Base-by-base conservation (phyloP, 2,888 invertebrate genomes). In the Brassicogethes aeneus region DNA sequence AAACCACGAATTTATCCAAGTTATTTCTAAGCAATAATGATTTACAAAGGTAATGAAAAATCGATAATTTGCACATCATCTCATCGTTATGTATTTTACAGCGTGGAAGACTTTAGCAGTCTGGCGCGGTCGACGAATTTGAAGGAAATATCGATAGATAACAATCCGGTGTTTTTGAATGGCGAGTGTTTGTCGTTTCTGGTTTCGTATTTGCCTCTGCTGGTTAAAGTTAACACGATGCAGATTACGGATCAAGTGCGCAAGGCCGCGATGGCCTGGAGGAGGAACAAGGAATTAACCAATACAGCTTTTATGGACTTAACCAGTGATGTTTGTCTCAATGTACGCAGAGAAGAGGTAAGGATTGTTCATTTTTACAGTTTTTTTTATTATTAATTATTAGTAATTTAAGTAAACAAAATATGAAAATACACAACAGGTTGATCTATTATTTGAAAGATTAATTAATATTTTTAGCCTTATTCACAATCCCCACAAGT, bases 41-140 rank as follows among this genome's bases (percentile, higher is more conserved):
- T 48, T 73, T 83, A 31, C 73, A 76, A 53, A 73, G 72, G 80
- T 80, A 63, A 16, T 32, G 5, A 13, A 32, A 12, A 10, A 10
- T 32, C 3, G 12, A 10, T 32, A 10, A 5, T 10, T 32, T 23
- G 5, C 10, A 10, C 23, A 23, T 7, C 10, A 7, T 5, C 10
- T 23, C 23, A 32, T 5, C 32, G 13, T 32, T 32, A 10, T 5
- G 13, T 32, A 12, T 23, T 23, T 23, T 23, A n/a, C n/a, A 60
- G 86, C 60, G 82, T 92, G 50, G 92, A 92, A 61, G 91, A 92
- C 60, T 85, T 93, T 68, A 79, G 82, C 36, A 85, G 86, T 45
- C 70, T 93, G 43, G 83, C 83, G 16, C 84, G 88, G 65, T 85
- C 87, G 0, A 70, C 75, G 5, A 80, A 82, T 43, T 74, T 93